These are phyloP conservation scores for Crocodylus rhombifer DNA, from an alignment of 2,797 vertebrate genomes.

Conservation along the genomic window DNA sequence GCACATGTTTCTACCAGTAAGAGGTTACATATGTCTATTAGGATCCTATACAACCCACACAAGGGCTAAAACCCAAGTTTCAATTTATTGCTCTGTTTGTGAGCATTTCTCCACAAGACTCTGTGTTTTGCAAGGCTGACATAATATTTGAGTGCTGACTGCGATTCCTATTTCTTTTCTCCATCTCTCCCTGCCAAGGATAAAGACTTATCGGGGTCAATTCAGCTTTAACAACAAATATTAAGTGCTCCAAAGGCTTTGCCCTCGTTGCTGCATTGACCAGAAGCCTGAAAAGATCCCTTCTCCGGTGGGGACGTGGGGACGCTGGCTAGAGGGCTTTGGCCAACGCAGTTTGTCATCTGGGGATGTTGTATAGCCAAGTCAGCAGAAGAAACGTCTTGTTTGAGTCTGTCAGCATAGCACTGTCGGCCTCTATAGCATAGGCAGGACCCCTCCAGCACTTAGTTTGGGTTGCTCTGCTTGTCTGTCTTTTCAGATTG, in stretches of 20 bases:
- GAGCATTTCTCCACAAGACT: not conserved
- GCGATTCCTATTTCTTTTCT: not conserved
- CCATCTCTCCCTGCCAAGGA: not conserved
- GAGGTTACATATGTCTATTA: fast-evolving
- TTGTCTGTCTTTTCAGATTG: not conserved
- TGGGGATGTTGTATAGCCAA: no score
- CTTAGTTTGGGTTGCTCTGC: not conserved
- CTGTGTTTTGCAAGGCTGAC: not conserved
- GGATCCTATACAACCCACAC: not conserved
- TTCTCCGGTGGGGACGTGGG: no score
- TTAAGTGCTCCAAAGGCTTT: no score
- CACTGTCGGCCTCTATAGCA: no score
- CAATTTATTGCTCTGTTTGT: not conserved
- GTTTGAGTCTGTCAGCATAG: no score
- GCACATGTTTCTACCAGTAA: not conserved
- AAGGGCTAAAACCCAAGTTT: not conserved
- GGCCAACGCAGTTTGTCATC: no score
- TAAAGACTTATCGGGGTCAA: not conserved
- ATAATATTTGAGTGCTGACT: not conserved
- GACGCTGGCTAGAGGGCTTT: no score
- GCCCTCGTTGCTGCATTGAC: no score
- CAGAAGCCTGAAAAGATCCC: no score
- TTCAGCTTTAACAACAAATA: not conserved
- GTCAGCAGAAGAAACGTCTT: no score
- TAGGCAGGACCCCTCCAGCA: no score